These are phyloP conservation scores for Cepphus grylle DNA, from an alignment of 2,113 vertebrate genomes.

Conservation along the genomic window DNA sequence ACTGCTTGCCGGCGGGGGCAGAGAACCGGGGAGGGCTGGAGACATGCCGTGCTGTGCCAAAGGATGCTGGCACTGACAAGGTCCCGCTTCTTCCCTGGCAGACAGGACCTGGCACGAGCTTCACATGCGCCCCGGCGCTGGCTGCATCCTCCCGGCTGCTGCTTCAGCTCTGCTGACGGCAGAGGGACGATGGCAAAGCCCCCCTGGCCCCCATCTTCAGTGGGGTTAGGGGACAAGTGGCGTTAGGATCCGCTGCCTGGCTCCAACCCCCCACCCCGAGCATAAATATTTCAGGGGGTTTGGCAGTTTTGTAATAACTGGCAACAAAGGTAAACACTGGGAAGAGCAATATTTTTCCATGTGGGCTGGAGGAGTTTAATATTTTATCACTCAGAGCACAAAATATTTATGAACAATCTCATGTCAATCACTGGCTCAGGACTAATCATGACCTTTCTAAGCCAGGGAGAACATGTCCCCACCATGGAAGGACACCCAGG, in stretches of 20 bases:
- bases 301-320: constrained; percentile 58
- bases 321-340: constrained; percentile 62
- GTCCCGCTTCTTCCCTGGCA: accelerated
- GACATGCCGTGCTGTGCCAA: accelerated
- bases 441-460: constrained; percentile 55
- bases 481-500: background rate
- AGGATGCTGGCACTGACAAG: background rate
- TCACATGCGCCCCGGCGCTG: accelerated
- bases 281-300: constrained; percentile 64
- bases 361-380: constrained; percentile 67
- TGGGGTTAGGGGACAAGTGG: background rate
- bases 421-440: constrained; percentile 54
- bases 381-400: constrained; percentile 68
- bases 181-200: background rate
- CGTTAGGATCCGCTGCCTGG: background rate
- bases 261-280: background rate
- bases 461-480: background rate
- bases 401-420: constrained; percentile 66
- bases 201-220: background rate
- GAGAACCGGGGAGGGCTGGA: too few relatives aligned
- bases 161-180: accelerated
- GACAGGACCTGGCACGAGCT: background rate
- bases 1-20: accelerated
- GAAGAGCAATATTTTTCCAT: constrained; percentile 64
- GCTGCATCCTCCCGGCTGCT: background rate